Evolutionary conservation across 2,888 invertebrate genomes (phyloP), one percentile per base, ranked within the genome.

Genomic region (Phyllotreta striolata): DNA sequence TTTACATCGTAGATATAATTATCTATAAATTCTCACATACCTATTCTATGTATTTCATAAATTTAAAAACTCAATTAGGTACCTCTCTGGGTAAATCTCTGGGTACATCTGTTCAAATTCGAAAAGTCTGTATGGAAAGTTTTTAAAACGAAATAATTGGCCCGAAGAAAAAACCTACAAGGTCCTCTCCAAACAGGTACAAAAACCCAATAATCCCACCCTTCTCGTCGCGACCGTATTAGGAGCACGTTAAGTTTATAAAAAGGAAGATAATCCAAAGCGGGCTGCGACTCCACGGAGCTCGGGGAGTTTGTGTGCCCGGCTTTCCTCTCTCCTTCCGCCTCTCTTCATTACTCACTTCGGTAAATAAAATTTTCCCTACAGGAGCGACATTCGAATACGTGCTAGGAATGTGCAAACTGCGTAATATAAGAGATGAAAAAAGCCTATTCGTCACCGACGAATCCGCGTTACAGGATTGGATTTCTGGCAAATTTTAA

Each of bases 331-430:
- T 47, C 37, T 51, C 10, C n/a, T 37, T 34, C 12, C 14, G 37
- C 14, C 37, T 51, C 37, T 51, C 51, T 51, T 43, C 55, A 34
- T 44, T 55, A 24, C 43, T 55, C 43, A 55, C 43, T 55, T 55
- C 7, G 55, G 43, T 55, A 55, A 40, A 44, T 43, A 55, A 41
- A 55, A 55, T 41, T 55, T 43, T 55, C 55, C 55, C 41, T 43
- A n/a, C n/a, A 51, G 51, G 37, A 51, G 12, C 37, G 51, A 51
- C 51, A 51, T 51, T 14, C 35, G 37, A 13, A 13, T 41, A 55
- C 55, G 55, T 55, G 55, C 43, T 14, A 41, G 43, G 55, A 55
- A 55, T 55, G 55, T 35, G 35, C 35, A 55, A 55, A 41, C 41
- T 43, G 7, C 13, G 55, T 55, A 55, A 44, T 55, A 55, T 41